Conservation (phyloP, 2,797 vertebrate species). For the Chelonia mydas region DNA sequence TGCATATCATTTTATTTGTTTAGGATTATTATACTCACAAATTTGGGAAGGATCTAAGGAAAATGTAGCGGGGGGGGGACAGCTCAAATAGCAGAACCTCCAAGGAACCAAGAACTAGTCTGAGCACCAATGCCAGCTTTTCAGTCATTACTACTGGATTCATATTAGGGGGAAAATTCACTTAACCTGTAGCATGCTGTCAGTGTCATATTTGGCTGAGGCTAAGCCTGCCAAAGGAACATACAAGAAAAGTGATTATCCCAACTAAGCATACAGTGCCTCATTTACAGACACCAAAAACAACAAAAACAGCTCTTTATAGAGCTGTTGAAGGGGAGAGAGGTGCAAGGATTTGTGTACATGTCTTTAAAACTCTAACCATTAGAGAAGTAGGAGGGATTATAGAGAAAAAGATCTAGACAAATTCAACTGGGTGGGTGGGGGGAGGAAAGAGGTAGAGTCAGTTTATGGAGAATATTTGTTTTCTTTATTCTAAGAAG, state of each 20-base stretch:
- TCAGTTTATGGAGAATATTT: neutral
- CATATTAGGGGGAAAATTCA: neutral
- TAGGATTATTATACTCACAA: neutral
- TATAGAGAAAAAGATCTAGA: neutral
- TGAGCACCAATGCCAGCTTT: neutral
- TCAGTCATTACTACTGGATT: conserved; percentile 51
- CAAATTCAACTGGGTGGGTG: rapidly evolving
- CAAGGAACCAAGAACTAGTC: neutral
- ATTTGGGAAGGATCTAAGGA: neutral
- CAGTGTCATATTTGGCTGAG: conserved; percentile 41
- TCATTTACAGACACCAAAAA: neutral
- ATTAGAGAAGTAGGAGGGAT: neutral
- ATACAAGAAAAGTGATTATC: conserved; percentile 52
- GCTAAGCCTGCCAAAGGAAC: conserved; percentile 56
- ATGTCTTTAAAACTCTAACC: neutral
- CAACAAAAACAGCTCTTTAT: neutral
- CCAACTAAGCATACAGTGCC: conserved; percentile 18
- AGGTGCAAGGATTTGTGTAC: rapidly evolving
- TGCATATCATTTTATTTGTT: neutral
- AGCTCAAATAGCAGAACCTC: neutral
- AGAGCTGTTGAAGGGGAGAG: neutral
- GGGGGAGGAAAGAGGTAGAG: neutral
- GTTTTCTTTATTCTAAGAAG: neutral
- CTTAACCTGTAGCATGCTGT: neutral
- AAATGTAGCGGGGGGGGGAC: neutral